phyloP scores from a whole-genome alignment of 2,113 vertebrate genomes.

The Pomatostomus ruficeps region DNA sequence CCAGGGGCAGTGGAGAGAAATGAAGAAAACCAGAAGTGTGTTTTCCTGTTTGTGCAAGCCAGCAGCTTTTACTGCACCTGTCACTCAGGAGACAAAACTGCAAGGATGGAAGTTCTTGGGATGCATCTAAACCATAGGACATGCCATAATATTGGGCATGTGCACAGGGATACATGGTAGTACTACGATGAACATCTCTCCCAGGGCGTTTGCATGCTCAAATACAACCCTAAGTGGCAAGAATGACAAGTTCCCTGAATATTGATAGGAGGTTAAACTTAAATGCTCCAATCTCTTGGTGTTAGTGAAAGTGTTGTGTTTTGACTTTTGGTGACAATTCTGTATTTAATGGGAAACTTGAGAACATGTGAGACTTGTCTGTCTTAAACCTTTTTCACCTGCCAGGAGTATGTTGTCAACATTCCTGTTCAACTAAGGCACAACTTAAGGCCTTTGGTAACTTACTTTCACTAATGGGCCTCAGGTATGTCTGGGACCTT shows the following conservation, averaged over 20 bases:
- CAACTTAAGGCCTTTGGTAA: background rate
- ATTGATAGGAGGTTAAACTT: background rate
- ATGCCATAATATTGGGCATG: background rate
- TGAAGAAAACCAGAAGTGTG: background rate
- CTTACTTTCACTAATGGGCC: background rate
- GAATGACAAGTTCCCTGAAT: background rate
- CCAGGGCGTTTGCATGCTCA: background rate
- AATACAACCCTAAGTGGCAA: background rate
- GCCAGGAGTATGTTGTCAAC: background rate
- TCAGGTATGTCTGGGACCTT: background rate
- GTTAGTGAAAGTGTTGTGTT: background rate
- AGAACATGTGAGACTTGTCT: accelerated
- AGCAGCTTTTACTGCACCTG: background rate
- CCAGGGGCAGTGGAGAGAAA: background rate
- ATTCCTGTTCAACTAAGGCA: background rate
- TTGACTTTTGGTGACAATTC: background rate
- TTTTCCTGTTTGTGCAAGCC: background rate
- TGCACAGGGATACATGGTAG: background rate
- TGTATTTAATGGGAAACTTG: background rate
- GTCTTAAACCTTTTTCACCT: background rate
- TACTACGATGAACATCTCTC: background rate
- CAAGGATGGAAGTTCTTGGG: background rate
- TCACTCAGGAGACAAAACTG: background rate
- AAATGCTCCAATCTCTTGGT: background rate
- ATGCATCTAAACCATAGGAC: background rate